Base-by-base conservation (phyloP, 1,140 invertebrate species). In the Cephus cinctus region DNA sequence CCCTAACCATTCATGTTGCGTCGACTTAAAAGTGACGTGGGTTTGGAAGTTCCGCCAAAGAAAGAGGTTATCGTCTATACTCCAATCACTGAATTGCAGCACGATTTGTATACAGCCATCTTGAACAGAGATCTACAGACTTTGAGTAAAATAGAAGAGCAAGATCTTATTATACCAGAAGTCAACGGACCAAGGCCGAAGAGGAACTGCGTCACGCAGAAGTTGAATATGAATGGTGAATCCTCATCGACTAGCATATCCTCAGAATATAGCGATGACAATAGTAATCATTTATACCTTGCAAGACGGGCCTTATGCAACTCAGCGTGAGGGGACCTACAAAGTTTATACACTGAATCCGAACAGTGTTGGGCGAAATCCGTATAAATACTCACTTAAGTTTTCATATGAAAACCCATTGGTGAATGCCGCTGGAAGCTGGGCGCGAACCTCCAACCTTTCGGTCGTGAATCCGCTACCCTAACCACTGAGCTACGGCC, bases 1-100 rank as follows among this genome's bases (percentile, higher is more conserved):
- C n/a, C n/a, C n/a, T n/a, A 78, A 4, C 86, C 87, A 8, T 89
- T 89, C 61, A 77, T 89, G 65, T 68, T 89, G 44, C 71, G 87
- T 34, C 73, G 87, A 12, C 57, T 85, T 32, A 89, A 89, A 67
- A 50, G 60, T 2, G 86, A 88, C 45, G 86, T 89, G 12, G 77
- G 86, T 48, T 36, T 81, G 2, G 60, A 79, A 8, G 71, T 89
- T 27, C 84, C 86, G 0, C 76, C 78, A 0, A 85, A 85, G 54
- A 84, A 83, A 56, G 86, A 88, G 65, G 38, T 88, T 1, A 49
- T 86, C 2, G 80, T 89, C 1, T 86, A 83, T 61, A 81, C 85
- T 39, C 84, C 85, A 3, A 57, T 90, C 39, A 80, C 81, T 2
- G 34, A 69, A 34, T 16, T 81, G 1, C 88, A 91, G 63, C 60